phyloP scores from a whole-genome alignment of 2,797 vertebrate genomes.

The Melanotaenia maccullochi region DNA sequence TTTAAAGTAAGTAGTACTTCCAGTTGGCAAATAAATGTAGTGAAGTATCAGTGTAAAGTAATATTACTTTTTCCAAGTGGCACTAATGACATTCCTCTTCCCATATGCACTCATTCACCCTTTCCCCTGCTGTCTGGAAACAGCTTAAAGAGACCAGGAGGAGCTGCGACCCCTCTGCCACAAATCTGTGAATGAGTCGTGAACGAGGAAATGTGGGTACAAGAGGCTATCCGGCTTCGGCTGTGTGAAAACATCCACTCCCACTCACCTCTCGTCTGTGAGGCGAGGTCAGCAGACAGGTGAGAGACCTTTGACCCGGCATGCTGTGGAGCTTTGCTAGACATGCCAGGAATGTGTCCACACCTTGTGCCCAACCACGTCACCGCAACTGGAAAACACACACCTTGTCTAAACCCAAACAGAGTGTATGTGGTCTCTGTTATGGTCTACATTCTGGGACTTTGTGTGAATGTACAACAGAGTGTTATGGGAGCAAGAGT shows the following conservation, averaged over 20 bases:
- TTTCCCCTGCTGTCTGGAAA: conserved; percentile 57
- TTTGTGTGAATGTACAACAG: conserved; percentile 63
- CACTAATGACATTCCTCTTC: conserved; percentile 53
- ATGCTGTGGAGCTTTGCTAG: conserved; percentile 38
- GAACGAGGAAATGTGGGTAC: conserved; percentile 55
- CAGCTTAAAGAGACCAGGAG: conserved; percentile 44
- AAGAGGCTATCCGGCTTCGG: conserved; percentile 49
- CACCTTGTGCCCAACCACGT: conserved; percentile 72
- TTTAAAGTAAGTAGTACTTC: not conserved
- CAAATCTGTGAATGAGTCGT: conserved; percentile 57
- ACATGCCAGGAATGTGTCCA: conserved; percentile 75
- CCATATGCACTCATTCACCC: conserved; percentile 64
- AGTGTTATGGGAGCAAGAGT: conserved; percentile 68
- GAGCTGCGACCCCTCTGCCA: conserved; percentile 60
- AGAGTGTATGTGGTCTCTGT: conserved; percentile 59
- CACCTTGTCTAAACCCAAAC: conserved; percentile 62
- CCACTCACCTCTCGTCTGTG: conserved; percentile 22
- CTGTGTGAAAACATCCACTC: conserved; percentile 51
- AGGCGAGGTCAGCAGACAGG: conserved; percentile 60
- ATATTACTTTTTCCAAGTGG: conserved; percentile 14
- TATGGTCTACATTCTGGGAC: conserved; percentile 74
- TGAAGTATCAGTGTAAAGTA: conserved; percentile 31
- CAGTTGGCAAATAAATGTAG: not conserved
- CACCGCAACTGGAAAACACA: conserved; percentile 50
- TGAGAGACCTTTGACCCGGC: conserved; percentile 66